A percentile compares a stretch with the other conserved stretches of the same genome.
phyloP scores from a whole-genome alignment of 2,113 vertebrate species.

The Oncorhynchus nerka region DNA sequence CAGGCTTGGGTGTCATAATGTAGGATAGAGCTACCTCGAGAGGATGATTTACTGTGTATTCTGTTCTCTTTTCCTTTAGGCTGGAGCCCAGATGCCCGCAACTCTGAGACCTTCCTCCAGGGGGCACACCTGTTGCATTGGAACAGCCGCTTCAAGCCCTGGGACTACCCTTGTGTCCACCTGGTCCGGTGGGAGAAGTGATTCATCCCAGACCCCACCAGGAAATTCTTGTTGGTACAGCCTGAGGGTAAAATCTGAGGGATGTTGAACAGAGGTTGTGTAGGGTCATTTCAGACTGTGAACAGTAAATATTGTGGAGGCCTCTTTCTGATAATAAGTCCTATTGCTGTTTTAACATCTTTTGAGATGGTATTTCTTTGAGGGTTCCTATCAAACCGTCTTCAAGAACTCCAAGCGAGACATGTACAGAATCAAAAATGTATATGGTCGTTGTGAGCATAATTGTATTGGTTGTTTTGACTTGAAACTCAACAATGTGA shows the following conservation, averaged over 20 bases:
- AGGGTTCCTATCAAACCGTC: too few relatives aligned
- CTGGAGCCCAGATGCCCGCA: constrained; percentile 86
- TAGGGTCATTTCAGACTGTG: not conserved
- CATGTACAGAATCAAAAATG: not conserved
- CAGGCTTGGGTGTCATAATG: too few relatives aligned
- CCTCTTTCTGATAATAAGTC: too few relatives aligned
- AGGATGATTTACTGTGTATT: not conserved
- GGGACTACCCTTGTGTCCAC: constrained; percentile 86
- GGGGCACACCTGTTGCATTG: constrained; percentile 91
- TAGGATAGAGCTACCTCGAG: too few relatives aligned
- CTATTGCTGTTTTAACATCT: too few relatives aligned
- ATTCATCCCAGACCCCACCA: constrained; percentile 91
- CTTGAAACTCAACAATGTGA: not conserved
- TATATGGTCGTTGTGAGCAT: not conserved
- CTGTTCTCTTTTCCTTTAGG: constrained; percentile 64
- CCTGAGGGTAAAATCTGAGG: constrained; percentile 56
- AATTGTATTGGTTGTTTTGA: not conserved
- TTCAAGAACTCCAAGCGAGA: too few relatives aligned
- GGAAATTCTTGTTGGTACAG: constrained; percentile 80
- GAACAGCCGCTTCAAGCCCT: constrained; percentile 94
- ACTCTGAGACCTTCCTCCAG: constrained; percentile 83
- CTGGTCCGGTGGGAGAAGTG: constrained; percentile 90
- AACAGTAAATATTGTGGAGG: too few relatives aligned
- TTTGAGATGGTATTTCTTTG: too few relatives aligned
- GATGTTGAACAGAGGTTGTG: constrained; percentile 31